Base-by-base conservation (phyloP, 2,888 invertebrate genomes). In the Congeria kusceri region DNA sequence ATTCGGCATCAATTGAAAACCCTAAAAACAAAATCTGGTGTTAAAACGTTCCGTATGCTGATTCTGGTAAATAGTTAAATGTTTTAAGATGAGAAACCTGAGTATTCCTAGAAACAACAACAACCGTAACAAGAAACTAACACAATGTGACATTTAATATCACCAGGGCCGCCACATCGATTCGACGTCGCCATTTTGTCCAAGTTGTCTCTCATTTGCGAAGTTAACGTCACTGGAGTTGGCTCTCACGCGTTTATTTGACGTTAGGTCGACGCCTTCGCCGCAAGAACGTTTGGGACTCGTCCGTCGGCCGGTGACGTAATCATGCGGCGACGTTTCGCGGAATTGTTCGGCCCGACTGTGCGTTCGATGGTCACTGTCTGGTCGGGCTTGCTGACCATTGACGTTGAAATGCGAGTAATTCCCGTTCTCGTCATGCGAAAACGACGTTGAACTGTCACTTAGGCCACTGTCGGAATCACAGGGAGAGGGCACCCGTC, bases 161-260 rank as follows among this genome's bases (percentile, higher is more conserved):
- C 61, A 83, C 83, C 83, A 83, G n/a, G 83, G 83, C 27, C 83
- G 80, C 83, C 83, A 83, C 79, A 83, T 83, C 47, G 71, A 47
- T n/a, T 72, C 71, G 44, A 39, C 39, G 39, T 39, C 39, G 39
- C 39, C 39, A 9, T 39, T 39, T 39, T 15, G 39, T 39, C 39
- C 39, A 15, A 5, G 15, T 39, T 39, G 39, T 39, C 39, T 39
- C 39, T 39, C 39, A 39, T 39, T 39, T 11, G 39, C 39, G 39
- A 59, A 29, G 44, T 25, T 46, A 47, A 46, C 44, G 20, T 47
- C 29, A 25, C 32, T 46, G 25, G 63, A 53, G 23, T 57, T 58
- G 1, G 28, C 25, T 13, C 59, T 27, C 7, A 39, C 39, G 28
- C 64, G 74, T 64, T 81, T 81, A 20, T 59, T 47, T 20, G 61